phyloP scores from a whole-genome alignment of 1,140 invertebrate genomes.

The Drosophila ananassae region DNA sequence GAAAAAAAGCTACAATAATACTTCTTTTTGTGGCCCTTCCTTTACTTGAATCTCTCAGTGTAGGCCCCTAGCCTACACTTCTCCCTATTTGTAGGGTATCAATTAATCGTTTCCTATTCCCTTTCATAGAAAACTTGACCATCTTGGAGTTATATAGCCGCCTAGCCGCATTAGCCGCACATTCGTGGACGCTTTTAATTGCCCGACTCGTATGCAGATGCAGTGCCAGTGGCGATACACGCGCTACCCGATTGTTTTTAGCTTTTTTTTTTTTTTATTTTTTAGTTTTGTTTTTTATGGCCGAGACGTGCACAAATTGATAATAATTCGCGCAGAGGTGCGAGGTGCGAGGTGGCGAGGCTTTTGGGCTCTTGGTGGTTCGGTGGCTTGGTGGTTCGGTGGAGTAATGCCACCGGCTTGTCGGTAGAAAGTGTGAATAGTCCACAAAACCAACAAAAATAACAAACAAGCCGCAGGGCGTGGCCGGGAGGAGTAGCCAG shows the following conservation, averaged over 20 bases:
- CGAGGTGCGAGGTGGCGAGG: constrained; percentile 27
- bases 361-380: not conserved
- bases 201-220: constrained; percentile 48
- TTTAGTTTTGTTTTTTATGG: constrained; percentile 52
- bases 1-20: too few relatives aligned
- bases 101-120: not conserved
- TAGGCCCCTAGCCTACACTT: not conserved
- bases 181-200: constrained; percentile 45
- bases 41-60: too few relatives aligned
- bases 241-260: constrained; percentile 51
- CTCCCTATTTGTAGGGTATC: constrained; percentile 6
- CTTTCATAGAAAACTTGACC: not conserved
- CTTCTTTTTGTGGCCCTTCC: too few relatives aligned
- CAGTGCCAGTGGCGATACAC: constrained; percentile 40
- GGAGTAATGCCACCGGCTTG: constrained; percentile 23
- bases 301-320: constrained; percentile 78
- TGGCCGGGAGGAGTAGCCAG: constrained; percentile 21
- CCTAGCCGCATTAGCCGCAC: constrained; percentile 17
- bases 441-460: constrained; percentile 5
- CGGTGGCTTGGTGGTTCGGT: constrained; percentile 14
- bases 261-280: not conserved
- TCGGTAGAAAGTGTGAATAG: constrained; percentile 65
- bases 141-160: constrained; percentile 28
- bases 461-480: constrained; percentile 13
- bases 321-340: constrained; percentile 69